These are phyloP conservation scores for Dendrolimus kikuchii DNA, from an alignment of 1,140 invertebrate species.

Conservation along the genomic window DNA sequence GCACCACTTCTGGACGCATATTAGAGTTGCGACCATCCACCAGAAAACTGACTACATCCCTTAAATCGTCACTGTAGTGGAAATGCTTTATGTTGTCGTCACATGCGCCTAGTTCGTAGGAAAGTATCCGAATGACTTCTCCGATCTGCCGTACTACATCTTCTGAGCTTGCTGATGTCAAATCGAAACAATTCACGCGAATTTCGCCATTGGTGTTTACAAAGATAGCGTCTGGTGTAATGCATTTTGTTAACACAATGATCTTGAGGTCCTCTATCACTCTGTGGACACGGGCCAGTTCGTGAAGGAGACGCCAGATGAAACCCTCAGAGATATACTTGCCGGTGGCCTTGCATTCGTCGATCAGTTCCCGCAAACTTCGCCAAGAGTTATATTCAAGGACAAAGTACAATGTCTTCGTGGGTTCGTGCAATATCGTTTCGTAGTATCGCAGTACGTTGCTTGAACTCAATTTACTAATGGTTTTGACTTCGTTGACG, in stretches of 20 bases:
- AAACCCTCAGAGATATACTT: conserved; percentile 56
- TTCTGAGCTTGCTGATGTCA: conserved; percentile 15
- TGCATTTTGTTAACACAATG: conserved; percentile 43
- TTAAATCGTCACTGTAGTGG: conserved; percentile 55
- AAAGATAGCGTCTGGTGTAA: conserved; percentile 45
- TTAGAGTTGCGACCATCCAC: conserved; percentile 38
- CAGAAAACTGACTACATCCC: conserved; percentile 50
- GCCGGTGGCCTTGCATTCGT: conserved; percentile 36
- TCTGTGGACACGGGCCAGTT: conserved; percentile 47
- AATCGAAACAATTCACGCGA: conserved; percentile 57
- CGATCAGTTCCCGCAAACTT: conserved; percentile 47
- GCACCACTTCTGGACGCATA: conserved; percentile 50
- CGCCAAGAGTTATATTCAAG: conserved; percentile 57
- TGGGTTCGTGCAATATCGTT: conserved; percentile 54
- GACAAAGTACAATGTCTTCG: conserved; percentile 63
- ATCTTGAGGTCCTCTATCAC: conserved; percentile 37
- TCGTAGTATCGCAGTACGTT: conserved; percentile 54
- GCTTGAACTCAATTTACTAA: conserved; percentile 46
- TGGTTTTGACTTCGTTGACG: conserved; percentile 51
- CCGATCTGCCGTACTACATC: conserved; percentile 51
- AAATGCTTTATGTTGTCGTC: conserved; percentile 36
- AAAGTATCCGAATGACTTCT: conserved; percentile 36
- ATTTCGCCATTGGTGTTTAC: conserved; percentile 44
- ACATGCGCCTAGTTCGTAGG: conserved; percentile 22
- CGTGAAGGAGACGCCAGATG: conserved; percentile 58